Conservation (phyloP, 2,797 vertebrate species). For the Jordanella pulchra region DNA sequence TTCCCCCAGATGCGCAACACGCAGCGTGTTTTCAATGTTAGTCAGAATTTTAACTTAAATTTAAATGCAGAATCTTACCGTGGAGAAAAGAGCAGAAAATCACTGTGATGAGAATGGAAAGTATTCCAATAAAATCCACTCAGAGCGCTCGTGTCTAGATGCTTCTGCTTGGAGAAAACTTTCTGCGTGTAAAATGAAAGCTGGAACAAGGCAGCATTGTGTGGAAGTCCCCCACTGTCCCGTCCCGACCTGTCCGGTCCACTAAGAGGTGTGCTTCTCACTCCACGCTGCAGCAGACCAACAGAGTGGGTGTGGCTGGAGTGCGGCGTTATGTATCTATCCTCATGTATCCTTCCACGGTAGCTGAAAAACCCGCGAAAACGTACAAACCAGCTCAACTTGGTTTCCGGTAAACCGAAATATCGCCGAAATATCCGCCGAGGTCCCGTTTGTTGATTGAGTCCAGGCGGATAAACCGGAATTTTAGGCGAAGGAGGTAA, state of each 20-base stretch:
- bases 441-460: accelerated
- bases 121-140: constrained; percentile 42
- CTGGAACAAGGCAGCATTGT: constrained; percentile 43
- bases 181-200: constrained; percentile 42
- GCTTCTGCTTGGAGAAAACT: background rate
- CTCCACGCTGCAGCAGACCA: constrained; percentile 20
- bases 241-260: background rate
- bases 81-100: background rate
- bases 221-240: background rate
- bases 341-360: constrained; percentile 56
- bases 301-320: constrained; percentile 78
- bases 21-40: too few relatives aligned
- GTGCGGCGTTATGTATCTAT: constrained; percentile 46
- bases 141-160: accelerated
- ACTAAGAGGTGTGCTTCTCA: background rate
- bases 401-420: accelerated
- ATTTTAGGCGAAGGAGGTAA: accelerated
- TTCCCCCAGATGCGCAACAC: background rate
- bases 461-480: background rate
- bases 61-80: constrained; percentile 44
- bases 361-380: constrained; percentile 78
- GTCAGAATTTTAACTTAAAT: too few relatives aligned
- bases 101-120: background rate
- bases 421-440: accelerated
- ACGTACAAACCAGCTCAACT: background rate